These are phyloP conservation scores for Papilio polytes DNA, from an alignment of 1,140 invertebrate genomes.

Conservation along the genomic window DNA sequence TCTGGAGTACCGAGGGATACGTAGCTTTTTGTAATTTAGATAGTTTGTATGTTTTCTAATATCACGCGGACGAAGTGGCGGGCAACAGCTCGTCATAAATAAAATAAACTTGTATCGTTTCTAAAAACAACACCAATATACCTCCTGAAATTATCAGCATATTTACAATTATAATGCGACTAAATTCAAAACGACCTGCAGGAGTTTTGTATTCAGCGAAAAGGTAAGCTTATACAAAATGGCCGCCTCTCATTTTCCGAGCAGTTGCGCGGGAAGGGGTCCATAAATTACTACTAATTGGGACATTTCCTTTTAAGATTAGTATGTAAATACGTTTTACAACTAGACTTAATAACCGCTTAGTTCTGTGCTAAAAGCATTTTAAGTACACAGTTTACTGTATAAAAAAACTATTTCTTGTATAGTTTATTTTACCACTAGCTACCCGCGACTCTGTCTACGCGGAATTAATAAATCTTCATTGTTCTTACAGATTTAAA, in stretches of 20 bases:
- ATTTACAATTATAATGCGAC: constrained; percentile 44
- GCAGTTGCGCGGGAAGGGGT: constrained; percentile 8
- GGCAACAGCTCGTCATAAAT: too few relatives aligned
- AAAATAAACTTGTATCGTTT: background rate
- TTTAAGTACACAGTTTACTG: background rate
- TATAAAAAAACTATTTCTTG: background rate
- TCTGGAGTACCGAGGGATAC: too few relatives aligned
- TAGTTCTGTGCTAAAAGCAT: background rate
- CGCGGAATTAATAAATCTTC: too few relatives aligned
- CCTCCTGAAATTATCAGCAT: constrained; percentile 38
- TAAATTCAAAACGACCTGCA: constrained; percentile 40
- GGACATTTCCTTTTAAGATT: constrained; percentile 20
- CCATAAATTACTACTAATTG: constrained; percentile 31
- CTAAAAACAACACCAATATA: background rate
- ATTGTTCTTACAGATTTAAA: too few relatives aligned
- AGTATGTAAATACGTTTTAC: constrained; percentile 10
- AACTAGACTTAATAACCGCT: background rate
- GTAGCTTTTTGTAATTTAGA: too few relatives aligned
- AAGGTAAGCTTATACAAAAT: constrained; percentile 34
- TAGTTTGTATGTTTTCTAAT: too few relatives aligned
- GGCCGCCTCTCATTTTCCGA: constrained; percentile 37
- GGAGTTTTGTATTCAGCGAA: constrained; percentile 4
- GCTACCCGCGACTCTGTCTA: too few relatives aligned
- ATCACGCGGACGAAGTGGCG: too few relatives aligned
- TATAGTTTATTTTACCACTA: background rate